Conservation (phyloP, 2,113 vertebrate species). For the Nematolebias whitei region DNA sequence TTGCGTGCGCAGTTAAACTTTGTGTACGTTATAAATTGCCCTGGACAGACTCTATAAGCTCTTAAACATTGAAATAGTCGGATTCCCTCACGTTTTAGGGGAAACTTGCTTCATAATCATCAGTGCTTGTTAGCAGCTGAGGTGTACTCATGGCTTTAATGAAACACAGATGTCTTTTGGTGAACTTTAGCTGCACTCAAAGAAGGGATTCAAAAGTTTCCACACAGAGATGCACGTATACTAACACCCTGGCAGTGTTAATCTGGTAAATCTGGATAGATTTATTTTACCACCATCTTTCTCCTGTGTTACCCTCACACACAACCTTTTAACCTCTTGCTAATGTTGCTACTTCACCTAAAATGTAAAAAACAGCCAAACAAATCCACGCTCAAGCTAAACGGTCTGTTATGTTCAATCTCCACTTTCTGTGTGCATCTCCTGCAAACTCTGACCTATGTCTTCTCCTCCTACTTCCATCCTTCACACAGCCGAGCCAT, state of each 20-base stretch:
- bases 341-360: slow-evolving; percentile 15
- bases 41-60: slow-evolving; percentile 15
- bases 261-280: slow-evolving; percentile 34
- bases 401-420: slow-evolving; percentile 44
- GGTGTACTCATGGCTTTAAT: slow-evolving; percentile 55
- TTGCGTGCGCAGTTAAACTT: slow-evolving; percentile 44
- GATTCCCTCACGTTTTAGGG: slow-evolving; percentile 58
- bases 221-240: slow-evolving; percentile 34
- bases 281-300: slow-evolving; percentile 15
- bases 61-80: slow-evolving; percentile 36
- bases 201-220: slow-evolving; percentile 51
- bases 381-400: slow-evolving; percentile 43
- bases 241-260: slow-evolving; percentile 27
- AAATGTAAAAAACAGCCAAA: slow-evolving; percentile 40
- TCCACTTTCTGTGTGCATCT: slow-evolving; percentile 50
- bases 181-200: slow-evolving; percentile 67
- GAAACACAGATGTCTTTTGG: slow-evolving; percentile 56
- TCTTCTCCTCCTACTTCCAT: slow-evolving; percentile 72
- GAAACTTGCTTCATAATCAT: slow-evolving; percentile 41
- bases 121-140: slow-evolving; percentile 50
- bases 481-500: slow-evolving; percentile 71
- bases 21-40: slow-evolving; percentile 42
- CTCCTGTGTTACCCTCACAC: neutral
- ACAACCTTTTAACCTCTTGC: slow-evolving; percentile 7
- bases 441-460: slow-evolving; percentile 64